Percentiles rank a stretch among this genome's conserved stretches.
phyloP scores from a whole-genome alignment of 2,888 invertebrate genomes.

The Macropis europaea region DNA sequence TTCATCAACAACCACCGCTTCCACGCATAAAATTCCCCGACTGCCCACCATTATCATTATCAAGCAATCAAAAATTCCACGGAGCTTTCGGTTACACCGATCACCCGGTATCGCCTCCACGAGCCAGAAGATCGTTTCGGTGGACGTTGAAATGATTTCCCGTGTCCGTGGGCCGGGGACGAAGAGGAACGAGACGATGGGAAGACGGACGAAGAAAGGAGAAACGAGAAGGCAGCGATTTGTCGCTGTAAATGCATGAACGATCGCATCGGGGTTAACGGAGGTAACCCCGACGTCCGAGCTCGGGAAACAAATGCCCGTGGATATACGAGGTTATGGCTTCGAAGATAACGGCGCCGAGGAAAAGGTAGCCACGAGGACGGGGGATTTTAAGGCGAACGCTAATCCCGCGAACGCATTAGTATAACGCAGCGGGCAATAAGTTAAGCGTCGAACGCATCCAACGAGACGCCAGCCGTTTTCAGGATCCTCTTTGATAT shows the following conservation, averaged over 20 bases:
- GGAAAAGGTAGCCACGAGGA: slow-evolving; percentile 8
- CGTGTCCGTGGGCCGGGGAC: no score
- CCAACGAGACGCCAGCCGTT: slow-evolving; percentile 14
- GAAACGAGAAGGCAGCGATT: slow-evolving; percentile 53
- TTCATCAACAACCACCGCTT: no score
- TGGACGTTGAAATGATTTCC: no score
- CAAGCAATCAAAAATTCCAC: no score
- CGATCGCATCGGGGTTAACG: slow-evolving; percentile 72
- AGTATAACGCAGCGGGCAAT: slow-evolving; percentile 68
- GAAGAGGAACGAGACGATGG: neutral
- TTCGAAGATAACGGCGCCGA: slow-evolving; percentile 55
- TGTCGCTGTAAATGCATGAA: slow-evolving; percentile 68
- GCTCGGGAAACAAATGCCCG: slow-evolving; percentile 69
- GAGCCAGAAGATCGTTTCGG: no score
- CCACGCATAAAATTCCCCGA: no score
- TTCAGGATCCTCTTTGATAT: slow-evolving; percentile 37
- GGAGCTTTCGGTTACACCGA: no score
- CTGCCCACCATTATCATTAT: no score
- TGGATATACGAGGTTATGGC: slow-evolving; percentile 63
- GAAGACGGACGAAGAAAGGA: neutral
- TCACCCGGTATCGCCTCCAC: no score
- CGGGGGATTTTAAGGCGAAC: slow-evolving; percentile 47
- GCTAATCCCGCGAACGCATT: slow-evolving; percentile 72
- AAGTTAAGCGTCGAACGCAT: slow-evolving; percentile 50
- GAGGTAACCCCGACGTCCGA: slow-evolving; percentile 67